Evolutionary conservation across 1,140 invertebrate species (phyloP).

Genomic region (Neuroterus valhalla): DNA sequence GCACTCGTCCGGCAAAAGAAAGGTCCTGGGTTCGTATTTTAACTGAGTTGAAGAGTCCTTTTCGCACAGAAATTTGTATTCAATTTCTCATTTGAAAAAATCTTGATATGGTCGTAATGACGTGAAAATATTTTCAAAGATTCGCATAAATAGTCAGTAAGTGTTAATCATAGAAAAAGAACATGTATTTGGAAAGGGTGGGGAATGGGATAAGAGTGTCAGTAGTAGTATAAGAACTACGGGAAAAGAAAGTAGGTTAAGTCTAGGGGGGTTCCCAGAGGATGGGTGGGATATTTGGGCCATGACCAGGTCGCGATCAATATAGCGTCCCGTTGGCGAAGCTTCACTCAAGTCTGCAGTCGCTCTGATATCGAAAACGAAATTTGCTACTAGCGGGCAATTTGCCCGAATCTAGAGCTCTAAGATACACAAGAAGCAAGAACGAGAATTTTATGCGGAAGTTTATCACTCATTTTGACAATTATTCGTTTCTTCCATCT

Average conservation of each 20-base stretch:
- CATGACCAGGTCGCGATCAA: constrained; percentile 73
- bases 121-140: too few species aligned
- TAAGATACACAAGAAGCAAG: neutral
- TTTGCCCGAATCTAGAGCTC: constrained; percentile 59
- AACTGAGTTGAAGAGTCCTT: too few species aligned
- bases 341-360: constrained; percentile 42
- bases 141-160: too few species aligned
- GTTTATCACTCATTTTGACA: neutral
- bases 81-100: too few species aligned
- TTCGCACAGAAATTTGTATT: too few species aligned
- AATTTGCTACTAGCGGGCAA: constrained; percentile 51
- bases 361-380: constrained; percentile 42
- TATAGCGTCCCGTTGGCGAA: constrained; percentile 61
- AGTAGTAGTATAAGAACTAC: constrained; percentile 13
- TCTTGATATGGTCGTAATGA: too few species aligned
- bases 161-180: neutral
- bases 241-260: constrained; percentile 65
- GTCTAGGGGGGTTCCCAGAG: constrained; percentile 66
- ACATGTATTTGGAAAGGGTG: neutral
- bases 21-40: too few species aligned
- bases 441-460: neutral
- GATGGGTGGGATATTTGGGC: constrained; percentile 70
- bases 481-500: neutral
- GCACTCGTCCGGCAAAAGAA: too few species aligned
- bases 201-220: neutral